These are phyloP conservation scores for Apogon talboti DNA, from an alignment of 2,797 vertebrate species.

Conservation along the genomic window DNA sequence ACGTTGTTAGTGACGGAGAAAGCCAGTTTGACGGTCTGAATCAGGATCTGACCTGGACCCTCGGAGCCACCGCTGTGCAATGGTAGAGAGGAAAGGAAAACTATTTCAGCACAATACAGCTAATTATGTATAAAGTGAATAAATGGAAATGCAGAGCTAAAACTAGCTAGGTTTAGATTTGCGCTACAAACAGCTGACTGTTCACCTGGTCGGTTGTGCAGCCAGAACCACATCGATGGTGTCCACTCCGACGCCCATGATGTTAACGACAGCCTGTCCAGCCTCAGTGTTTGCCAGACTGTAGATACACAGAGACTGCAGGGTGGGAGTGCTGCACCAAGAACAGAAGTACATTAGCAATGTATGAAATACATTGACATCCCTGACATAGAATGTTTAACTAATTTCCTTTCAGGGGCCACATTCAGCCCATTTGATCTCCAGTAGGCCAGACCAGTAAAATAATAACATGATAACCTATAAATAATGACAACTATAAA, in stretches of 20 bases:
- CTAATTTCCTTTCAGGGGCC: too few species aligned
- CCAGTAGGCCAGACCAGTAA: too few species aligned
- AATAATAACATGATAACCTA: too few species aligned
- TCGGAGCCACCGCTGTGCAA: constrained; percentile 88
- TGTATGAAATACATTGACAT: not conserved
- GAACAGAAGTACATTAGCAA: not conserved
- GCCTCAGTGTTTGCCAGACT: constrained; percentile 97
- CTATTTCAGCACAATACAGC: not conserved
- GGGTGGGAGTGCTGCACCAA: constrained; percentile 84
- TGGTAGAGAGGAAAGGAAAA: not conserved
- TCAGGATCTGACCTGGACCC: constrained; percentile 94
- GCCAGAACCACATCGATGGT: constrained; percentile 95
- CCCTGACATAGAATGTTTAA: too few species aligned
- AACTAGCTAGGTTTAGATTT: not conserved
- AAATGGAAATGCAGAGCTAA: not conserved
- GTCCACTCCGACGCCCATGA: constrained; percentile 98
- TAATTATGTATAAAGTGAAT: not conserved
- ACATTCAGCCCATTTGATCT: too few species aligned
- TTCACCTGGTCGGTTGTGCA: constrained; percentile 92
- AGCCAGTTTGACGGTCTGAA: constrained; percentile 96
- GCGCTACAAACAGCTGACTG: not conserved
- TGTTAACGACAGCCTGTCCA: constrained; percentile 95
- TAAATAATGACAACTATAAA: too few species aligned
- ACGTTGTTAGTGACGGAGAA: constrained; percentile 98
- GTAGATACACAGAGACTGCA: constrained; percentile 96